phyloP scores from a whole-genome alignment of 2,797 vertebrate species.

The Macropus fuliginosus region DNA sequence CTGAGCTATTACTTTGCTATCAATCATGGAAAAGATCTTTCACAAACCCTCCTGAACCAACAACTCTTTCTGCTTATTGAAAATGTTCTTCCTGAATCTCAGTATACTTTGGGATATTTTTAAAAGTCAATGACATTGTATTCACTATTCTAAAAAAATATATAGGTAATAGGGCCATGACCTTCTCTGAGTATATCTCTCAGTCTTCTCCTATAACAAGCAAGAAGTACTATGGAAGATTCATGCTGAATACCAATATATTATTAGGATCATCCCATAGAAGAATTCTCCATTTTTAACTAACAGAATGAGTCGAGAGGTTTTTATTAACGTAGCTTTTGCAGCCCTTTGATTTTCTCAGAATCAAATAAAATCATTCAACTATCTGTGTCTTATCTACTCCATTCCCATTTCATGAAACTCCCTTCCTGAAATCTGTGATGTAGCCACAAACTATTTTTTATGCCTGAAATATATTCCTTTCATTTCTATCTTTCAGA shows the following conservation, averaged over 20 bases:
- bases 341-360: neutral
- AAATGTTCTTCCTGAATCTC: constrained; percentile 14
- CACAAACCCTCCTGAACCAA: neutral
- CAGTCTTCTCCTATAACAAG: neutral
- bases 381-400: neutral
- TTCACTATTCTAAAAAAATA: constrained; percentile 40
- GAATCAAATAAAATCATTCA: neutral
- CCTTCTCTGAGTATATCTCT: neutral
- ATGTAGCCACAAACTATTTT: neutral
- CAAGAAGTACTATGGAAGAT: neutral
- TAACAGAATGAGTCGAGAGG: neutral
- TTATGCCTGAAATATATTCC: neutral
- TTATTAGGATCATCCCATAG: neutral
- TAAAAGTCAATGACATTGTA: neutral
- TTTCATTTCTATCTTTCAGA: neutral
- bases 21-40: constrained; percentile 20
- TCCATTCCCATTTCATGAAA: neutral
- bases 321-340: neutral
- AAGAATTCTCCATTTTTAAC: neutral
- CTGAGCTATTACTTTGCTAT: neutral
- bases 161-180: neutral
- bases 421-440: neutral
- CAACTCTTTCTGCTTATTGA: constrained; percentile 36
- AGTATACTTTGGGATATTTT: neutral
- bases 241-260: neutral